Base-by-base conservation (phyloP, 1,140 invertebrate genomes). In the Propsilocerus akamusi region DNA sequence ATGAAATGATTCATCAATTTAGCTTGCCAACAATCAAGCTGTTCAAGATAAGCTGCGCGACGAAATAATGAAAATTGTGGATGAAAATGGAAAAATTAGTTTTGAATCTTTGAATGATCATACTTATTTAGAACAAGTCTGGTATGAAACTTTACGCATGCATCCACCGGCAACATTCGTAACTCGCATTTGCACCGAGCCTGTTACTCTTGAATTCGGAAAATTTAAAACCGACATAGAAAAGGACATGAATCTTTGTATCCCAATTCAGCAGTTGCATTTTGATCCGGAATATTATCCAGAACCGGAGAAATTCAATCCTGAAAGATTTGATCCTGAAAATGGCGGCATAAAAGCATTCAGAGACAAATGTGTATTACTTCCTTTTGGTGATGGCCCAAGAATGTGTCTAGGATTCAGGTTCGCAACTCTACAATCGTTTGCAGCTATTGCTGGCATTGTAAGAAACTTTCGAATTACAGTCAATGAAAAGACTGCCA, bases 311-410 rank as follows among this genome's bases (percentile, higher is more conserved):
- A 58, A 47, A 22, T 86, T 77, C 54, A 47, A 56, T 52, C 80
- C 80, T 0, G 75, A 80, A 26, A 58, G 78, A 48, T 83, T 83
- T 57, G 55, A 66, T 10, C 61, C 65, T 1, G 71, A 75, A 53
- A 68, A 72, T 50, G 58, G 49, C 6, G 52, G 53, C 3, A 54
- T 49, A 1, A 57, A 48, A 48, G 54, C 47, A 14, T 51, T 56
- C 0, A 56, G 28, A 25, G 61, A 63, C 14, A 54, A 52, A 6
- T 58, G 61, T 6, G 53, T 52, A 5, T 54, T 58, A 54, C 54
- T 79, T 46, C 73, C 77, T 3, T 82, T 82, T 55, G 75, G 77
- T 0, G 75, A 73, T 52, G 79, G 80, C 17, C 72, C 74, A 0
- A 59, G 80, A 41, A 41, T 41, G 8, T 41, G 34, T 17, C 34